Conservation (phyloP, 2,888 invertebrate species). For the Spisula solida region DNA sequence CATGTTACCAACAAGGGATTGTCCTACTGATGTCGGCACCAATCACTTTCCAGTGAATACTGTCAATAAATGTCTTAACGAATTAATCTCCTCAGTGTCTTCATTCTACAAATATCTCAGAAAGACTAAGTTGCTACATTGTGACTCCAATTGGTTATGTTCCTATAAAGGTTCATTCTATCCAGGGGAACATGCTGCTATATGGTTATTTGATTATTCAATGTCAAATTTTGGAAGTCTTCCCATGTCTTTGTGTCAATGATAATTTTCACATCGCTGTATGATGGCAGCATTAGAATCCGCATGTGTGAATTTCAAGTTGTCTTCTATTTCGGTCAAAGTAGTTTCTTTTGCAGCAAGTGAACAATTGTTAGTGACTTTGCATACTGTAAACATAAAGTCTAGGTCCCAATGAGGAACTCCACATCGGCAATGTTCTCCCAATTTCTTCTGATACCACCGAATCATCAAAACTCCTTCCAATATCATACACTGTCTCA, state of each 20-base stretch:
- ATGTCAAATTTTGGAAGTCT: neutral
- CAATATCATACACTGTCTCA: too few species aligned
- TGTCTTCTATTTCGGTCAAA: neutral
- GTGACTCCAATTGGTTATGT: neutral
- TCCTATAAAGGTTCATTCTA: conserved; percentile 7
- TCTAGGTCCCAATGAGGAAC: too few species aligned
- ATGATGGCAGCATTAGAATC: neutral
- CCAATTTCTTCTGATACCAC: too few species aligned
- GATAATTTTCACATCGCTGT: neutral
- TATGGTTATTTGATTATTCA: conserved; percentile 8
- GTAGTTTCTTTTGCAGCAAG: too few species aligned
- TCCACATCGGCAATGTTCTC: too few species aligned
- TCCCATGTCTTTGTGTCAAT: neutral
- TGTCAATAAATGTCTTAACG: neutral
- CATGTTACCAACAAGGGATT: neutral
- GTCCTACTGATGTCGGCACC: neutral
- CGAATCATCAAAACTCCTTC: too few species aligned
- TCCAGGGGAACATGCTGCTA: neutral
- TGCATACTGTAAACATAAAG: neutral
- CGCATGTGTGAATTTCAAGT: neutral
- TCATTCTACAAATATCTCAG: neutral
- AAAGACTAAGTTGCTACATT: neutral
- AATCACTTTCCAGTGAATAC: neutral
- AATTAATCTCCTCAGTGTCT: neutral
- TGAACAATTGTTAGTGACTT: neutral